These are phyloP conservation scores for Harlomillsia oculata DNA, from an alignment of 1,140 invertebrate genomes.

Conservation along the genomic window DNA sequence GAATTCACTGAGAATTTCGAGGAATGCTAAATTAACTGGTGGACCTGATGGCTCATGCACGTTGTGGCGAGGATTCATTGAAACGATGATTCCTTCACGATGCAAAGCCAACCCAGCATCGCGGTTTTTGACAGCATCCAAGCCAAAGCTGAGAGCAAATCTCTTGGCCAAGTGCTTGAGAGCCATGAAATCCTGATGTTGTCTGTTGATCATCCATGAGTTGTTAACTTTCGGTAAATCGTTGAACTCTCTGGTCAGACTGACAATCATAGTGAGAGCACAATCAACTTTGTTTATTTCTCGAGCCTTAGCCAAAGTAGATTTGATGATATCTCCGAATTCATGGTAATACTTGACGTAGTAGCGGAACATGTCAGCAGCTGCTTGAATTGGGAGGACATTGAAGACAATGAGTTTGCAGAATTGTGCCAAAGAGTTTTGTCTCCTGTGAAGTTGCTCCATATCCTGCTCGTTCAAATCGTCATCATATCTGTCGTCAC, in stretches of 20 bases:
- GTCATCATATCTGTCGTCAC: conserved; percentile 67
- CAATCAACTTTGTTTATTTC: conserved; percentile 97
- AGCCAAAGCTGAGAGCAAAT: conserved; percentile 92
- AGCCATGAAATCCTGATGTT: conserved; percentile 69
- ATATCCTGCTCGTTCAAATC: conserved; percentile 88
- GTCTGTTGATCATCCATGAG: conserved; percentile 51
- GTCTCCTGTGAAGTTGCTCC: conserved; percentile 87
- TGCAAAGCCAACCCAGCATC: conserved; percentile 94
- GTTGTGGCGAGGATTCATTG: conserved; percentile 58
- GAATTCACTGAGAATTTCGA: conserved; percentile 92
- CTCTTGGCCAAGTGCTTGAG: conserved; percentile 92
- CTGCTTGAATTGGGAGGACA: conserved; percentile 81
- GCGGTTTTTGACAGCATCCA: conserved; percentile 93
- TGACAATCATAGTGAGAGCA: conserved; percentile 85
- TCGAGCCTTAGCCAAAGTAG: conserved; percentile 85
- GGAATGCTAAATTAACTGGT: conserved; percentile 77
- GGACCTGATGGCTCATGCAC: conserved; percentile 61
- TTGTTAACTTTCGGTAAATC: conserved; percentile 52
- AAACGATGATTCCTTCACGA: conserved; percentile 84
- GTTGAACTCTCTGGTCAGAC: conserved; percentile 73
- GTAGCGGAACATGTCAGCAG: conserved; percentile 91
- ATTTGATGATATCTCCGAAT: conserved; percentile 99
- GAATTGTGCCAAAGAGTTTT: conserved; percentile 91
- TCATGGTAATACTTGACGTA: conserved; percentile 98
- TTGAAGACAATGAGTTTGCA: conserved; percentile 98